Evolutionary conservation across 2,888 invertebrate species (phyloP).

Genomic region (Ceriagrion tenellum): DNA sequence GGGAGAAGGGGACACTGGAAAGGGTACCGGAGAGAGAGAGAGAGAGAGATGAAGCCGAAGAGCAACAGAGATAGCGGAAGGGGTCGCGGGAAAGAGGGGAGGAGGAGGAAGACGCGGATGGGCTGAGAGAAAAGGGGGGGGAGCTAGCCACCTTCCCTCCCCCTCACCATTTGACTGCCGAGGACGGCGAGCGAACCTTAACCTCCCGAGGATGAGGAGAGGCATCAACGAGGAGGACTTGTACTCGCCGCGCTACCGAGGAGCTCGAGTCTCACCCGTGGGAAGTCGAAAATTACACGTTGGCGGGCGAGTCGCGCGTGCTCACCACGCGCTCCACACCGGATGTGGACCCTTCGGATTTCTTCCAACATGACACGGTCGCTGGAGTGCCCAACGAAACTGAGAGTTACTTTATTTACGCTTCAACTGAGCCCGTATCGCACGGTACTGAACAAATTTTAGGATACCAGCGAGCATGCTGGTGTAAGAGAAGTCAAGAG

Average conservation of each 20-base stretch:
- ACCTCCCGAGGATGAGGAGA: background rate
- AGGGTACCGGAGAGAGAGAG: background rate
- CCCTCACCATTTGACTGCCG: background rate
- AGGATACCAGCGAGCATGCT: too few relatives aligned
- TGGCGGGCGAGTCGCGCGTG: background rate
- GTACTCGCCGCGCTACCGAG: background rate
- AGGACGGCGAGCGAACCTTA: background rate
- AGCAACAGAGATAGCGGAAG: background rate
- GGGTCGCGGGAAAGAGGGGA: background rate
- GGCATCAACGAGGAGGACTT: background rate
- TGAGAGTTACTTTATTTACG: too few relatives aligned
- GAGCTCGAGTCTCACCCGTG: background rate
- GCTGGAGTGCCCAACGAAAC: too few relatives aligned
- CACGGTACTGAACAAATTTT: too few relatives aligned
- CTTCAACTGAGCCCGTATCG: too few relatives aligned
- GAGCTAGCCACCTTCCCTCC: background rate
- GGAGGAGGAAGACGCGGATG: background rate
- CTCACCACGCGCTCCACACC: background rate
- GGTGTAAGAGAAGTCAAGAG: too few relatives aligned
- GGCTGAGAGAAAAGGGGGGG: background rate
- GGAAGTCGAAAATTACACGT: constrained; percentile 4
- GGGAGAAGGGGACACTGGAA: too few relatives aligned
- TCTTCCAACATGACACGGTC: too few relatives aligned
- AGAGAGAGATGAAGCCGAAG: background rate
- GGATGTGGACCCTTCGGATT: too few relatives aligned